Conservation (phyloP, 2,888 invertebrate genomes). For the Plagodis dolabraria region DNA sequence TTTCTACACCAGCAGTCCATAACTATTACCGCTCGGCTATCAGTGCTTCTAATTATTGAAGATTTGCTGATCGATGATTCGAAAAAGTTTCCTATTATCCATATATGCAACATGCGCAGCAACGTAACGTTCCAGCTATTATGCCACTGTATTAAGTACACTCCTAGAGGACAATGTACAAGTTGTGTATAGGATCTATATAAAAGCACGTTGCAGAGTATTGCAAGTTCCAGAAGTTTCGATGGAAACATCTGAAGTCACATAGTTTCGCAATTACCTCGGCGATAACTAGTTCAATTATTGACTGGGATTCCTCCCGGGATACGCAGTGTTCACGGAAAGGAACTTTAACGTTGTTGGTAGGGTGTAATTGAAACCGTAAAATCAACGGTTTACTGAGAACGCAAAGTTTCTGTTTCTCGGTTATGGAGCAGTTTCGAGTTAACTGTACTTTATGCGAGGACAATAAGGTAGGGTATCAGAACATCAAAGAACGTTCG, state of each 20-base stretch:
- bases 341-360: slow-evolving; percentile 7
- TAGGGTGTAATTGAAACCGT: slow-evolving; percentile 13
- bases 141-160: no score
- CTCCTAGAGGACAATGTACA: no score
- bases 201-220: background rate
- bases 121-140: no score
- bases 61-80: no score
- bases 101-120: no score
- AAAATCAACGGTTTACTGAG: slow-evolving; percentile 6
- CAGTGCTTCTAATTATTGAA: no score
- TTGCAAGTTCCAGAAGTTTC: background rate
- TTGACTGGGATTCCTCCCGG: slow-evolving; percentile 12
- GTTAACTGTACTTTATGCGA: background rate
- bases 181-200: no score
- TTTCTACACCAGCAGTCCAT: no score
- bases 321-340: slow-evolving; percentile 5
- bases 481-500: no score
- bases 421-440: background rate
- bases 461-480: background rate
- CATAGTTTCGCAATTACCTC: slow-evolving; percentile 21
- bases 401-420: slow-evolving; percentile 8
- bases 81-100: no score
- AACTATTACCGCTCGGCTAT: no score
- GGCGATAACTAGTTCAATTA: slow-evolving; percentile 14
- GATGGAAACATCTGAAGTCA: slow-evolving; percentile 15